Evolutionary conservation across 1,140 invertebrate genomes (phyloP).

Genomic region (Drosophila melanica): DNA sequence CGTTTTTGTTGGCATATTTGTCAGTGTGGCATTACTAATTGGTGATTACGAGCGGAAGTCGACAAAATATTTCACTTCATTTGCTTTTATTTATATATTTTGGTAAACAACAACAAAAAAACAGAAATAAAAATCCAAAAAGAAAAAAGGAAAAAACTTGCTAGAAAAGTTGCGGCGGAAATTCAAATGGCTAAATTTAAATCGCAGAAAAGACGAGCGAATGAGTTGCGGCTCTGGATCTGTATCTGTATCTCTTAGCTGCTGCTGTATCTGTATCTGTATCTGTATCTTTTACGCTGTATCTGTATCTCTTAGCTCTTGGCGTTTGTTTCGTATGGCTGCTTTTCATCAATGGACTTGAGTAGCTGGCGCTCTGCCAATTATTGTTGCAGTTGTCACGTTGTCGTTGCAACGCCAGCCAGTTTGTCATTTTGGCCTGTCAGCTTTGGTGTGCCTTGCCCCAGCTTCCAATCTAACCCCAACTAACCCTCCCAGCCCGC

Average conservation of each 20-base stretch:
- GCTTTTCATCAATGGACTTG: slow-evolving; percentile 77
- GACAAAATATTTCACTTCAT: slow-evolving; percentile 79
- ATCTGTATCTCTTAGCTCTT: slow-evolving; percentile 27
- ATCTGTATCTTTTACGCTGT: slow-evolving; percentile 33
- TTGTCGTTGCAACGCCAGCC: slow-evolving; percentile 33
- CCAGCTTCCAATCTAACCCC: not conserved
- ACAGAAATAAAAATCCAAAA: slow-evolving; percentile 33
- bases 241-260: slow-evolving; percentile 10
- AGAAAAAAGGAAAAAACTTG: slow-evolving; percentile 1
- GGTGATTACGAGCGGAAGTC: slow-evolving; percentile 83
- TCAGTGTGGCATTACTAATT: slow-evolving; percentile 83
- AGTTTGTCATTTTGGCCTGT: slow-evolving; percentile 59
- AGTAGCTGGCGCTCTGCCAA: slow-evolving; percentile 64
- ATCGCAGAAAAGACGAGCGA: slow-evolving; percentile 21
- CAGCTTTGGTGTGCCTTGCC: slow-evolving; percentile 45
- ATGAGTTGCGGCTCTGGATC: slow-evolving; percentile 13
- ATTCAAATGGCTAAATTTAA: slow-evolving; percentile 80
- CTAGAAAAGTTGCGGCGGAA: slow-evolving; percentile 49
- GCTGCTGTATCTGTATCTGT: slow-evolving; percentile 23
- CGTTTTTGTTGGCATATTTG: slow-evolving; percentile 70
- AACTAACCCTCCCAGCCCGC: not conserved
- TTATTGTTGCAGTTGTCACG: slow-evolving; percentile 70
- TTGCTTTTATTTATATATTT: slow-evolving; percentile 78
- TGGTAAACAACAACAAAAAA: slow-evolving; percentile 29
- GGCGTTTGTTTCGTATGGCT: slow-evolving; percentile 24